Conservation (phyloP, 2,113 vertebrate genomes). For the Conger conger region DNA sequence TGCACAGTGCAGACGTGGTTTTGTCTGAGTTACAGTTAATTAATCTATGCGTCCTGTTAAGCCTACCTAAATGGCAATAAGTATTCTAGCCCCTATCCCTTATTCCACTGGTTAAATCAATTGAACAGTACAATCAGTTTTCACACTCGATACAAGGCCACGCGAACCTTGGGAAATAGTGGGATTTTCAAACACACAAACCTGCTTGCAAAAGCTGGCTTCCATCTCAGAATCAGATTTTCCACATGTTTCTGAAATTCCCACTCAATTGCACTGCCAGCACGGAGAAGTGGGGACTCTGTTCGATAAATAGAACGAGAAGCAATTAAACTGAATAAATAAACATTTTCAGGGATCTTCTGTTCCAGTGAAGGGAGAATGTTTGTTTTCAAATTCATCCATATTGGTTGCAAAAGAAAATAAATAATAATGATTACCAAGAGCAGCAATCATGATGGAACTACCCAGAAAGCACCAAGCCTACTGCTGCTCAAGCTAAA, state of each 20-base stretch:
- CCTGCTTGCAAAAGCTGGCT: neutral
- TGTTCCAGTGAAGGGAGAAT: neutral
- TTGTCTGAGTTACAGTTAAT: no score
- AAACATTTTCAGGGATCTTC: neutral
- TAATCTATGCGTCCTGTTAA: neutral
- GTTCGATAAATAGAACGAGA: neutral
- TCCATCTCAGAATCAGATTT: no score
- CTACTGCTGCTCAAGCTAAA: conserved; percentile 19
- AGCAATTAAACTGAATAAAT: neutral
- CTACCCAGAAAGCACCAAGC: conserved; percentile 32
- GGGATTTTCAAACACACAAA: neutral
- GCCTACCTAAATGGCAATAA: neutral
- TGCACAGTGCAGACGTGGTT: neutral
- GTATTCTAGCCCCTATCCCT: neutral
- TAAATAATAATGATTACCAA: neutral
- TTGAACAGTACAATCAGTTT: neutral
- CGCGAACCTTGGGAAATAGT: neutral
- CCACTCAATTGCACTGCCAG: neutral
- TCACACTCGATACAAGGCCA: neutral
- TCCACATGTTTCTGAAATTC: neutral
- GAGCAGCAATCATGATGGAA: neutral
- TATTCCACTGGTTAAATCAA: neutral
- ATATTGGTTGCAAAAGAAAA: neutral
- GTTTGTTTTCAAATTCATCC: neutral
- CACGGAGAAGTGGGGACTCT: neutral